Base-by-base conservation (phyloP, 2,888 invertebrate genomes). In the Sinodicranocentrus sp. region DNA sequence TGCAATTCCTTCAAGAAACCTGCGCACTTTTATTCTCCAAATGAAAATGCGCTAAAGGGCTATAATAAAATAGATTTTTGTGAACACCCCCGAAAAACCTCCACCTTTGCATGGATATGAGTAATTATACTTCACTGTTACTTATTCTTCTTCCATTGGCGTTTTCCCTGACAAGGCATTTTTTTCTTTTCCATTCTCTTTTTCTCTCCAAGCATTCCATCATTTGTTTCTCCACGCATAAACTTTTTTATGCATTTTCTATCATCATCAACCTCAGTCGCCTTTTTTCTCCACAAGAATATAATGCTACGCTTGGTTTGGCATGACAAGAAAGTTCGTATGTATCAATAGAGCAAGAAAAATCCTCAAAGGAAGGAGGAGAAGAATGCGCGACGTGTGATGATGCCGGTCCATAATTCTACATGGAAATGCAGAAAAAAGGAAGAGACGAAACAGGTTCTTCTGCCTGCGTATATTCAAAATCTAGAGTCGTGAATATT, bases 321-420 rank as follows among this genome's bases (percentile, higher is more conserved):
- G 48, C 48, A 48, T 48, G n/a, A 8, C 17, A 13, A 48, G 5
- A 39, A 39, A 13, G 15, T n/a, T 5, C 5, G 15, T 48, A 3
- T n/a, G 48, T n/a, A 5, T 48, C 8, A n/a, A n/a, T 17, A 48
- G 8, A 13, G 17, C 15, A n/a, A n/a, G 48, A 48, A 48, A 48
- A 48, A 48, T 17, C 15, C 48, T 48, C 15, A 25, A 26, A 59
- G 25, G 19, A 17, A 17, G 17, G 52, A 52, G 19, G 52, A 17
- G 17, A 52, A 52, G 52, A 52, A 52, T 19, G n/a, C 19, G 19
- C 44, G 26, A 70, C 52, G 70, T 19, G 71, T 57, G 43, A 71
- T 71, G 26, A 71, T 73, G 59, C 44, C 59, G 59, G 73, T 73
- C 73, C 73, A 73, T 73, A 73, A 73, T 61, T 73, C 61, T 73